Conservation (phyloP, 2,113 vertebrate species). For the Anoura caudifer region DNA sequence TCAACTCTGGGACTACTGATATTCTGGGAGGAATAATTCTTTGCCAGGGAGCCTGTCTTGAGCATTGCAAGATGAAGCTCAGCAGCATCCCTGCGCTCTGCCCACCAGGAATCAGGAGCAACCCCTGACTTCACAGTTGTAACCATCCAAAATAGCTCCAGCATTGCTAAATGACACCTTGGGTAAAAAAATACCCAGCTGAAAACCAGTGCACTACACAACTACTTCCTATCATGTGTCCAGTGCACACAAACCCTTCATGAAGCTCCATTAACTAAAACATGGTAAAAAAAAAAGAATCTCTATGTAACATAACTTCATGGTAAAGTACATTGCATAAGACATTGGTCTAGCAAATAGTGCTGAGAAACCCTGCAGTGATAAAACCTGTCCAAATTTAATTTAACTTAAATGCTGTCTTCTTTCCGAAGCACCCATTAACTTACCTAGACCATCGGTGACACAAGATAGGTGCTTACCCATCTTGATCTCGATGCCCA, state of each 20-base stretch:
- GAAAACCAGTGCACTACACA: not conserved
- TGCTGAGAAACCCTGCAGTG: not conserved
- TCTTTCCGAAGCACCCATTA: not conserved
- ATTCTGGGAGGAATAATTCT: not conserved
- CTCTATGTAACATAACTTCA: not conserved
- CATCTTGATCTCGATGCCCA: not conserved
- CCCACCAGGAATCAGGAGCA: not conserved
- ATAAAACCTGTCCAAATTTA: not conserved
- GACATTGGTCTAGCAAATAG: not conserved
- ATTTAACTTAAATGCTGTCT: not conserved
- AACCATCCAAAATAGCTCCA: not conserved
- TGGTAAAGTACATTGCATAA: not conserved
- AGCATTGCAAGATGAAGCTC: not conserved
- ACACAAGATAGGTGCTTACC: not conserved
- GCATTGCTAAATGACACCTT: not conserved
- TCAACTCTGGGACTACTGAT: not conserved
- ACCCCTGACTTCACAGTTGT: not conserved
- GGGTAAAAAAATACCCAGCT: not conserved
- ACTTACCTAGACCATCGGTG: not conserved
- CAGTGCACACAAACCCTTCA: not conserved
- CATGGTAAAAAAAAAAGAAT: not conserved
- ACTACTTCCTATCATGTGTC: not conserved
- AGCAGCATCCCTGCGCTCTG: not conserved
- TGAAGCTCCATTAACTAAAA: not conserved
- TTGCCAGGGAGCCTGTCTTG: not conserved